Evolutionary conservation across 92 coral and sea anemone genomes (phyloP).

Genomic region (Epizoanthus fatuus): DNA sequence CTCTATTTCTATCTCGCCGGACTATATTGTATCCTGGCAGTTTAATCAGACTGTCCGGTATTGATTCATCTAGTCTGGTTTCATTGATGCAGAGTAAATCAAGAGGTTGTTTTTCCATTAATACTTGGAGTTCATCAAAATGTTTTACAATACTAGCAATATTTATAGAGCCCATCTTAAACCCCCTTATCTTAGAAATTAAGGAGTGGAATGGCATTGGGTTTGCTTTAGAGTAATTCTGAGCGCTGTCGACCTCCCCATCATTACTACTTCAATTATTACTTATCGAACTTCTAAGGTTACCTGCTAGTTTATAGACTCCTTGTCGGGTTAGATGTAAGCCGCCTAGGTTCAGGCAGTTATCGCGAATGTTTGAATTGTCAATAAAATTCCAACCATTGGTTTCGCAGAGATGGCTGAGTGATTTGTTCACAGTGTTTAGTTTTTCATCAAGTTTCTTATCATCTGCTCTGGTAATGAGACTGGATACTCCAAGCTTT

Average conservation of each 20-base stretch:
- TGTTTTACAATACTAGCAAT: slow-evolving; percentile 14
- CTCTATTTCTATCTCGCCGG: background rate
- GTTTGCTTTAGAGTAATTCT: background rate
- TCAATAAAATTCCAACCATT: slow-evolving; percentile 9
- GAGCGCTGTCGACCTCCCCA: slow-evolving; percentile 5
- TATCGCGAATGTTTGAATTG: slow-evolving; percentile 10
- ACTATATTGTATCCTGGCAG: background rate
- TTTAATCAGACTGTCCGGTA: background rate
- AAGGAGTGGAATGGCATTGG: slow-evolving; percentile 6
- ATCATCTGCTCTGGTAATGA: background rate
- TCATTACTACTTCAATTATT: background rate
- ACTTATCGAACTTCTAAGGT: background rate
- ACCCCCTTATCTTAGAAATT: background rate
- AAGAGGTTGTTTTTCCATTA: slow-evolving; percentile 8
- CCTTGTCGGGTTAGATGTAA: background rate
- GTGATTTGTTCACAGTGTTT: background rate
- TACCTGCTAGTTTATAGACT: background rate
- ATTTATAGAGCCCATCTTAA: slow-evolving; percentile 6
- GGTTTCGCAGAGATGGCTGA: background rate
- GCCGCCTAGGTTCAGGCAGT: slow-evolving; percentile 8
- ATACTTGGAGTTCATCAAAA: background rate
- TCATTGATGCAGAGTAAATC: background rate
- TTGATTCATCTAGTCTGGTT: slow-evolving; percentile 1
- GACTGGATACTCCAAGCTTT: background rate
- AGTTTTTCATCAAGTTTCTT: background rate